Evolutionary conservation across 2,888 invertebrate genomes (phyloP), one percentile per base, ranked within the genome.

Genomic region (Calliphora vomitoria): DNA sequence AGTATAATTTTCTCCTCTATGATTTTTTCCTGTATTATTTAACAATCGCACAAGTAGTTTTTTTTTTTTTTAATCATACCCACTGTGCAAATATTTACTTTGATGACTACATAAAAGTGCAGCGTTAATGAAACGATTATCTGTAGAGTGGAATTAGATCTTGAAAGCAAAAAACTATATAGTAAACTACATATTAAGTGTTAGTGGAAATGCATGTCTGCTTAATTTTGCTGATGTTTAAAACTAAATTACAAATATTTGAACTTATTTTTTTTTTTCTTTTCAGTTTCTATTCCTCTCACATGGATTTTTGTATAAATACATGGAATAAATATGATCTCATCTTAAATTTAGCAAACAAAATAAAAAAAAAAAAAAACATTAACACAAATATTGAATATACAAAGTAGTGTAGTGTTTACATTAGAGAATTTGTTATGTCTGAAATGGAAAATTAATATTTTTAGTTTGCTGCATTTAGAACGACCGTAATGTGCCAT

Each of bases 81-180:
- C 44, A 44, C 44, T 44, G 44, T 44, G 11, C 11, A 44, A n/a
- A 47, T 11, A 55, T 60, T 71, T 31, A 25, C 25, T 69, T 25
- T 35, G 15, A 64, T 71, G 53, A n/a, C 18, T 64, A 13, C 20
- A 62, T 38, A 74, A 74, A 81, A 64, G 55, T 72, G 64, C 55
- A 64, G 80, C 44, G 72, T 81, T 81, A 81, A 72, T 81, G 64
- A 72, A 81, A 72, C 64, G 31, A 64, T 81, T 81, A 82, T 74
- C 44, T 82, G 1, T 18, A 64, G n/a, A 25, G 44, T 47, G 47
- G 6, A 68, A 82, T 64, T n/a, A 47, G 66, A 82, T 58, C 74
- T 66, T 82, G 68, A 75, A 66, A 68, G 47, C 10, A 18, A 66
- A 74, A 55, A 55, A 11, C n/a, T n/a, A n/a, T 50, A 50, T n/a